Evolutionary conservation across 2,113 vertebrate genomes (phyloP).

Genomic region (Thoracochromis brauschi): DNA sequence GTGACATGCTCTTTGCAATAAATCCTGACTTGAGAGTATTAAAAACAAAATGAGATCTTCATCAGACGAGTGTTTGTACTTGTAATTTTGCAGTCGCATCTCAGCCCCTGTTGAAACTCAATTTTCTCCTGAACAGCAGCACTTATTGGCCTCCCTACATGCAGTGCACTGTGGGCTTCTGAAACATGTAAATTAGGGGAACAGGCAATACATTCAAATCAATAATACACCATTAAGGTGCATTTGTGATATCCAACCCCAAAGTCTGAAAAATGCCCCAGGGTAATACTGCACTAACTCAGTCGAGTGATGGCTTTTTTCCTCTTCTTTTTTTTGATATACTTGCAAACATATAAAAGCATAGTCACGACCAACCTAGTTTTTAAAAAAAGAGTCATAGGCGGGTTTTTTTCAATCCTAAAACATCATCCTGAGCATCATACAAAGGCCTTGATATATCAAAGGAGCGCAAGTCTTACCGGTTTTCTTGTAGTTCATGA

Average conservation of each 20-base stretch:
- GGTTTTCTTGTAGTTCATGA: not conserved
- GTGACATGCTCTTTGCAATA: not conserved
- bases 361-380: not conserved
- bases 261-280: not conserved
- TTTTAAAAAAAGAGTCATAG: not conserved
- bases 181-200: not conserved
- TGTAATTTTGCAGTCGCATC: constrained; percentile 11
- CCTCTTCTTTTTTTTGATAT: not conserved
- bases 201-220: not conserved
- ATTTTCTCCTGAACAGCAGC: constrained; percentile 18
- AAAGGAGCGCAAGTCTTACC: not conserved
- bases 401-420: not conserved
- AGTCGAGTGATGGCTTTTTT: not conserved
- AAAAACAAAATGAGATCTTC: constrained; percentile 24
- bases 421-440: not conserved
- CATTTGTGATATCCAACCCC: not conserved
- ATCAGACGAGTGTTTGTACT: constrained; percentile 22
- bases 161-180: not conserved
- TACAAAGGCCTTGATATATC: not conserved
- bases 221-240: not conserved
- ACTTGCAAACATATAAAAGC: not conserved
- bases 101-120: constrained; percentile 24
- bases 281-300: not conserved
- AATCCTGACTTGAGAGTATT: constrained; percentile 20
- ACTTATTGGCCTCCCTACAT: not conserved